Conservation (phyloP, 2,113 vertebrate genomes). For the Gavia stellata region DNA sequence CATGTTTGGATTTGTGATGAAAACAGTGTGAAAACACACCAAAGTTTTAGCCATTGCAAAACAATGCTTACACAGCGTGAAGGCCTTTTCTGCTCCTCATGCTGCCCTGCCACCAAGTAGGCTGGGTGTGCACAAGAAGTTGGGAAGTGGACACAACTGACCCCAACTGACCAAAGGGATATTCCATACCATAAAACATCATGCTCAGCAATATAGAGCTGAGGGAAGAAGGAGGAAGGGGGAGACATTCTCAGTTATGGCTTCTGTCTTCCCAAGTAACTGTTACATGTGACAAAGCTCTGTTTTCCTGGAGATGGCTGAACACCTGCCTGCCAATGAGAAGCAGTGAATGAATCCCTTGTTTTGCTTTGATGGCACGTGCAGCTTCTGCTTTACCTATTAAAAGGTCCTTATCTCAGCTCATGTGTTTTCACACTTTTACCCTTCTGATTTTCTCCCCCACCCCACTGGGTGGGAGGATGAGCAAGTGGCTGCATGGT, state of each 20-base stretch:
- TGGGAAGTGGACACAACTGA: background rate
- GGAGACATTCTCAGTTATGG: accelerated
- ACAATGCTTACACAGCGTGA: accelerated
- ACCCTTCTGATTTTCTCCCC: background rate
- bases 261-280: background rate
- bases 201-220: background rate
- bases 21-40: background rate
- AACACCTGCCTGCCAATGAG: background rate
- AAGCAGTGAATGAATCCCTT: background rate
- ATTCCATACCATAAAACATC: background rate
- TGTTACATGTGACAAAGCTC: accelerated
- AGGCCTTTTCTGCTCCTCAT: background rate
- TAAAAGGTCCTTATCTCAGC: background rate
- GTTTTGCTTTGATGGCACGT: accelerated
- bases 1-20: background rate
- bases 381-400: accelerated
- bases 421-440: accelerated
- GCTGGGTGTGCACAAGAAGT: background rate
- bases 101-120: accelerated
- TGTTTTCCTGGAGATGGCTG: background rate
- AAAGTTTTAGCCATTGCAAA: background rate
- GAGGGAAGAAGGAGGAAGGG: background rate
- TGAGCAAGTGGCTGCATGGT: accelerated
- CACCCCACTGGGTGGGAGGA: accelerated
- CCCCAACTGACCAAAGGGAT: background rate